Conservation (phyloP, 1,140 invertebrate species). For the Brachionus manjavacas region DNA sequence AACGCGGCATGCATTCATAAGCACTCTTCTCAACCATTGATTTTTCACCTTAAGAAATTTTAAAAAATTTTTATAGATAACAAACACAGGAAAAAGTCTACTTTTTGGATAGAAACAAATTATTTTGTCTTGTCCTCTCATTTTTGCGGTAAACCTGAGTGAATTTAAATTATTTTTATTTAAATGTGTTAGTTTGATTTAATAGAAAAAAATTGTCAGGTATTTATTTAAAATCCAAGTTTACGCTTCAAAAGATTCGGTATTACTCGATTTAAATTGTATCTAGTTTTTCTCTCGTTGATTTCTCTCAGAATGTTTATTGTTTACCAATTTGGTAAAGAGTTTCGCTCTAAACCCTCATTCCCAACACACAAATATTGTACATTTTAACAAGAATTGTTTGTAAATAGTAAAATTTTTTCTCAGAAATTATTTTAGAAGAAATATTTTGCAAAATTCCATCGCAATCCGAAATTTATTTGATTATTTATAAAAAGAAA, state of each 20-base stretch:
- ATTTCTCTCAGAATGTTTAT: not conserved
- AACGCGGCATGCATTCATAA: not conserved
- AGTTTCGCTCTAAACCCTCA: not conserved
- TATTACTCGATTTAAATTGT: not conserved
- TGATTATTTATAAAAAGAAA: not conserved
- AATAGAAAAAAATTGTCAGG: not conserved
- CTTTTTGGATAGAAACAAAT: constrained; percentile 23
- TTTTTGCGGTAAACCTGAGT: not conserved
- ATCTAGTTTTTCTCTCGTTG: not conserved
- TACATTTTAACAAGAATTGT: not conserved
- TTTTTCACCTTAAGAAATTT: not conserved
- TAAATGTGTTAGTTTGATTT: not conserved
- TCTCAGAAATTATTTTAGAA: not conserved
- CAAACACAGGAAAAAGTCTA: not conserved
- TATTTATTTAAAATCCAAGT: not conserved
- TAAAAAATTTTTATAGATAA: not conserved
- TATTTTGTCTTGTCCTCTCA: constrained; percentile 27
- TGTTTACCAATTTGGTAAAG: not conserved
- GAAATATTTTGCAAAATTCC: not conserved
- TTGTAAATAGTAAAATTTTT: not conserved
- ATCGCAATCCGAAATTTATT: not conserved
- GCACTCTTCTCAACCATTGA: not conserved
- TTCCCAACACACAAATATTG: not conserved
- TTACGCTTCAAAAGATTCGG: not conserved
- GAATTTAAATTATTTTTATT: not conserved